Conservation (phyloP, 2,797 vertebrate species). For the Darevskia nairensis region DNA sequence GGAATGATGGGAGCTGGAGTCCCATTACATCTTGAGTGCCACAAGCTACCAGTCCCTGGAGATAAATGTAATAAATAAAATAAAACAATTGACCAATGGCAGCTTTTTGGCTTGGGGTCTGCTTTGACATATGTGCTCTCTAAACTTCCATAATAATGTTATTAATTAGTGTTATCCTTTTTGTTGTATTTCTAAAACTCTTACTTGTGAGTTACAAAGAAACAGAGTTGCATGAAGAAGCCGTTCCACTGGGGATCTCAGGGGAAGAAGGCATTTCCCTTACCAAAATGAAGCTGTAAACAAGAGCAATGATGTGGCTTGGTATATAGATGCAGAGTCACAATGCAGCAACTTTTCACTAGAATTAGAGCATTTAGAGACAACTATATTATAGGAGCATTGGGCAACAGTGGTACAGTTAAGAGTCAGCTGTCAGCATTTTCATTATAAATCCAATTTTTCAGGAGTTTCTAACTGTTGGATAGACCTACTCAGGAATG, state of each 20-base stretch:
- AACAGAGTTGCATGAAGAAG: constrained; percentile 49
- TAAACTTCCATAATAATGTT: constrained; percentile 39
- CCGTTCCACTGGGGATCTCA: constrained; percentile 36
- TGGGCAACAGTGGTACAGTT: constrained; percentile 48
- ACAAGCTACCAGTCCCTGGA: neutral
- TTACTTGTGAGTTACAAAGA: constrained; percentile 27
- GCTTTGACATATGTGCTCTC: constrained; percentile 21
- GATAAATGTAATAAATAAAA: neutral
- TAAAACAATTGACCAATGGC: neutral
- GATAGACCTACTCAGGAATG: constrained; percentile 39
- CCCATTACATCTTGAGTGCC: neutral
- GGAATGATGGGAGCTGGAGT: neutral
- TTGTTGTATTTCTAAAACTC: constrained; percentile 26
- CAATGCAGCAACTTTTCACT: constrained; percentile 65
- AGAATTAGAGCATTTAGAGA: constrained; percentile 65
- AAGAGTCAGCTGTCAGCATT: constrained; percentile 57
- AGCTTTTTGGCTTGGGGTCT: neutral
- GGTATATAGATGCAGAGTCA: constrained; percentile 59
- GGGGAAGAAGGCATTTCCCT: constrained; percentile 57
- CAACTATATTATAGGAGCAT: constrained; percentile 41
- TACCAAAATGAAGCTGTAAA: constrained; percentile 65
- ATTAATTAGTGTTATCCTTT: constrained; percentile 29
- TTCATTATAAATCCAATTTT: constrained; percentile 68
- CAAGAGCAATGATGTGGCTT: constrained; percentile 53
- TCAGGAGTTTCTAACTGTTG: constrained; percentile 59